Evolutionary conservation across 2,797 vertebrate species (phyloP), one percentile per base, ranked within the genome.

Genomic region (Manis pentadactyla): DNA sequence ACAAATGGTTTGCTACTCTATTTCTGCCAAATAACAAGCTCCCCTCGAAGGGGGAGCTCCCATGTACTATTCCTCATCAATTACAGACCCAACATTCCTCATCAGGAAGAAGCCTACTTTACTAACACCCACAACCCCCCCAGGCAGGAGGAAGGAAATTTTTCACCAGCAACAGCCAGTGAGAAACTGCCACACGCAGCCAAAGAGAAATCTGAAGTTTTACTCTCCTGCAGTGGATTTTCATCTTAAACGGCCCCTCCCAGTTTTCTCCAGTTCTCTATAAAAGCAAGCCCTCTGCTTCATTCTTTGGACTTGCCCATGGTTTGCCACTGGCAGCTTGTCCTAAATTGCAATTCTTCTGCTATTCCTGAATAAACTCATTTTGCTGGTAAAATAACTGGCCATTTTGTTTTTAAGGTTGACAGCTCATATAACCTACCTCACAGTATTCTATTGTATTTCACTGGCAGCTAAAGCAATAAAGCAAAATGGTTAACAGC

Each of bases 1-100:
- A 79, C 42, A 69, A 77, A 94, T 93, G 42, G 75, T 42, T 77
- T 92, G 78, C n/a, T 90, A 46, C 39, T 90, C 7, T 87, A 49
- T 7, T 79, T 61, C 89, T 84, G 69, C 82, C 59, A 68, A 88
- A 55, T 23, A 68, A 59, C 37, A 89, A 42, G 71, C 7, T 39
- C 37, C 37, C 37, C 23, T 49, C 19, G 29, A 79, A 46, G 7
- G 19, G n/a, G 37, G 63, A 68, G 31, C 23, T 29, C 23, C 10
- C 39, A 69, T 7, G 3, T 15, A 81, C 21, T 29, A 29, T 31
- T 13, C 4, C 7, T 21, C 53, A 81, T 42, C 53, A 18, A 3
- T n/a, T 49, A 37, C 15, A 46, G 37, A 59, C 51, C 68, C 37
- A 53, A 46, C 59, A 31, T n/a, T 21, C 46, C 34, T 51, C 31